Conservation (phyloP, 2,888 invertebrate species). For the Eledona agricola region DNA sequence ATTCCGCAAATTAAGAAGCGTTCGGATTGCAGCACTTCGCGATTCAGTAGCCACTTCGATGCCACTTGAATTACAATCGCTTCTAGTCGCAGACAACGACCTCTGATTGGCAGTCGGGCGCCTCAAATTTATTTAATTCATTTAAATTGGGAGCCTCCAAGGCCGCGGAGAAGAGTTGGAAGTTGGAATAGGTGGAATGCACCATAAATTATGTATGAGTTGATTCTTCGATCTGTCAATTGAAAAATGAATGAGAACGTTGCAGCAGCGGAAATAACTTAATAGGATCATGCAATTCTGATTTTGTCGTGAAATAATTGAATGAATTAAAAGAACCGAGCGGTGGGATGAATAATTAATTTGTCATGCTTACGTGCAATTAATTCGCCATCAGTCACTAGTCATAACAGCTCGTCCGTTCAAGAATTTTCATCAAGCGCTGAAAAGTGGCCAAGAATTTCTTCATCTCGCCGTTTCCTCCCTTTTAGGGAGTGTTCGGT, state of each 20-base stretch:
- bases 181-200: too few relatives aligned
- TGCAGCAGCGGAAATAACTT: conserved; percentile 23
- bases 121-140: conserved; percentile 24
- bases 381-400: conserved; percentile 30
- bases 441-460: too few relatives aligned
- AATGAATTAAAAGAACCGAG: conserved; percentile 20
- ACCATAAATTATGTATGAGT: conserved; percentile 28
- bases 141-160: conserved; percentile 30
- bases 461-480: conserved; percentile 20
- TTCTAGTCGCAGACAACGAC: conserved; percentile 23
- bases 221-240: conserved; percentile 25
- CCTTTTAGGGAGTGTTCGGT: conserved; percentile 21
- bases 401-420: conserved; percentile 14
- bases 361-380: conserved; percentile 24
- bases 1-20: conserved; percentile 17
- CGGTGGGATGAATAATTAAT: conserved; percentile 28
- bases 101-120: conserved; percentile 14
- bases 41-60: conserved; percentile 21
- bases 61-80: conserved; percentile 23
- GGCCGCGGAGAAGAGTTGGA: too few relatives aligned
- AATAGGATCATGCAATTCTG: conserved; percentile 26
- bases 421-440: too few relatives aligned
- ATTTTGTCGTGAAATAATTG: conserved; percentile 28
- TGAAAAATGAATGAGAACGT: conserved; percentile 26
- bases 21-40: conserved; percentile 4